Base-by-base conservation (phyloP, 1,140 invertebrate genomes). In the Bombus superbus region DNA sequence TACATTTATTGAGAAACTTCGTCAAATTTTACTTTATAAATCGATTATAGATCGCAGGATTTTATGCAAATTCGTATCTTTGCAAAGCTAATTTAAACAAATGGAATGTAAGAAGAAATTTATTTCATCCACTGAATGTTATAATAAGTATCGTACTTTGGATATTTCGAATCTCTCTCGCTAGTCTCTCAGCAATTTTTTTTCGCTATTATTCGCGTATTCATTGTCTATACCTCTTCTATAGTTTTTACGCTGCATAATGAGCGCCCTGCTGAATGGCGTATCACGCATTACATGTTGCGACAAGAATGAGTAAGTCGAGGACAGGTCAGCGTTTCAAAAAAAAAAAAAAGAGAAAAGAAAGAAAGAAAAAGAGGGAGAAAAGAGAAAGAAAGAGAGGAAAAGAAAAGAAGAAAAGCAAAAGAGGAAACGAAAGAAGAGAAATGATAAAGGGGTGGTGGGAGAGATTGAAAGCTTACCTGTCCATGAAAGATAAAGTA, bases 391-490 rank as follows among this genome's bases (percentile, higher is more conserved):
- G 10, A 74, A 64, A 35, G 57, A 38, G 10, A 35, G 18, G 10
- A 38, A 22, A 38, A 5, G 28, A 72, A 71, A 18, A 25, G 2
- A 9, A 57, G 25, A 22, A 13, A 66, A n/a, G 28, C 1, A 28
- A 64, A n/a, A 22, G 1, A 79, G 74, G 15, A 68, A 25, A 35
- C 3, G 4, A 83, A 53, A 32, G 8, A 22, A 42, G 9, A 40
- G 35, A 28, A 40, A 11, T 42, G 38, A 38, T 10, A n/a, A n/a
- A 28, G 13, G 11, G 38, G 32, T n/a, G 38, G 32, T n/a, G 32
- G 13, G 22, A 38, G n/a, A 13, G 38, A 53, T 22, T 28, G 88
- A 92, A 92, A 86, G 73, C 71, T 86, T 4, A 86, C 85, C 88
- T 86, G 88, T 76, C 86, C 83, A 81, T 35, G 22, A 13, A 28